A percentile compares a stretch with the other conserved stretches of the same genome.
phyloP scores from a whole-genome alignment of 2,797 vertebrate species.

The Pachyuromys duprasi region DNA sequence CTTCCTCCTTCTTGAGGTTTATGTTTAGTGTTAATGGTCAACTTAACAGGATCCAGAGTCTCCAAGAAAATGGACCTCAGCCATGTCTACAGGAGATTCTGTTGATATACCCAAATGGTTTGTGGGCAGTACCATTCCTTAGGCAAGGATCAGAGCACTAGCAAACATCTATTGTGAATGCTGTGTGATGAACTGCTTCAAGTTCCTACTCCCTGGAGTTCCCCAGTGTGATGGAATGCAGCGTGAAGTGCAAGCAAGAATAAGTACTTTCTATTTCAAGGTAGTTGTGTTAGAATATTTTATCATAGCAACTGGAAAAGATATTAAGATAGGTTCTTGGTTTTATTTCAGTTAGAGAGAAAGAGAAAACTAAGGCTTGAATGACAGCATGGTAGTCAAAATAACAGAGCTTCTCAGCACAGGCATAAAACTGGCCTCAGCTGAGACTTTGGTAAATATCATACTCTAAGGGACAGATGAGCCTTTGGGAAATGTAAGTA shows the following conservation, averaged over 20 bases:
- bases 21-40: not conserved
- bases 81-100: not conserved
- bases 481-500: not conserved
- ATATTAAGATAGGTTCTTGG: not conserved
- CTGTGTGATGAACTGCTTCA: not conserved
- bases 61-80: not conserved
- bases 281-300: not conserved
- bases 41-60: not conserved
- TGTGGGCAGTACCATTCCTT: not conserved
- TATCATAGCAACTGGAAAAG: not conserved
- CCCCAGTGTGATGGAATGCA: not conserved
- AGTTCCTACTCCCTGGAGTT: not conserved
- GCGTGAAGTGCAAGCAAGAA: not conserved
- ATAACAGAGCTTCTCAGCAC: not conserved
- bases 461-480: not conserved
- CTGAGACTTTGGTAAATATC: conserved; percentile 37
- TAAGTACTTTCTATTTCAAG: not conserved
- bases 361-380: not conserved
- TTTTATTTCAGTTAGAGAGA: conserved; percentile 51
- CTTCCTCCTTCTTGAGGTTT: not conserved
- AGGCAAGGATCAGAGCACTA: not conserved
- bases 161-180: not conserved
- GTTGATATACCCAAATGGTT: not conserved
- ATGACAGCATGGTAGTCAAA: not conserved
- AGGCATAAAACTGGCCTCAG: conserved; percentile 29